These are phyloP conservation scores for Montipora capricornis DNA, from an alignment of 64 coral and sea anemone species.

Conservation along the genomic window DNA sequence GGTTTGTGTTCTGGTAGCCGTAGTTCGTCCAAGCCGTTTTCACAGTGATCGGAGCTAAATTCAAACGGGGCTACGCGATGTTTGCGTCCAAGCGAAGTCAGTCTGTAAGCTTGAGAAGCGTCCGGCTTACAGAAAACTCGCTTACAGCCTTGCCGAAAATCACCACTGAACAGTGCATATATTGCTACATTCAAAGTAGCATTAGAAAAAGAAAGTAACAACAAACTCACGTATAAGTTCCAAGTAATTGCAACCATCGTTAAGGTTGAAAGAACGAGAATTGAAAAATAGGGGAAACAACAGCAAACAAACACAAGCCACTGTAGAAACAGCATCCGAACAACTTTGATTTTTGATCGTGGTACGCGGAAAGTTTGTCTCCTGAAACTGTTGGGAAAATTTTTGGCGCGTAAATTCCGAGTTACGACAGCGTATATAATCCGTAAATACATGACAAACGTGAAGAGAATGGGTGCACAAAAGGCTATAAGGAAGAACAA, in stretches of 20 bases:
- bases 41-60: slow-evolving; percentile 79
- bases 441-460: slow-evolving; percentile 69
- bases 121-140: slow-evolving; percentile 91
- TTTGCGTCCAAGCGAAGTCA: slow-evolving; percentile 83
- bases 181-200: slow-evolving; percentile 70
- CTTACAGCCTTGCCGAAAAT: slow-evolving; percentile 97
- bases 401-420: slow-evolving; percentile 75
- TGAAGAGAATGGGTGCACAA: slow-evolving; percentile 71
- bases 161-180: slow-evolving; percentile 87
- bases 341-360: slow-evolving; percentile 89
- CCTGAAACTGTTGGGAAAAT: slow-evolving; percentile 69
- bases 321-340: slow-evolving; percentile 87
- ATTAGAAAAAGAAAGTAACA: slow-evolving; percentile 80
- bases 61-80: slow-evolving; percentile 85
- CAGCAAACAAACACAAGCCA: slow-evolving; percentile 76
- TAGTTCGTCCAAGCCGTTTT: slow-evolving; percentile 79
- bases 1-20: slow-evolving; percentile 87
- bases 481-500: slow-evolving; percentile 84
- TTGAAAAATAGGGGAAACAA: slow-evolving; percentile 80
- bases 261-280: slow-evolving; percentile 58
- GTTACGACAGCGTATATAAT: slow-evolving; percentile 73
- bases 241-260: neutral
- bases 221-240: slow-evolving; percentile 52
- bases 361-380: slow-evolving; percentile 80
- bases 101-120: slow-evolving; percentile 90